Percentiles rank a stretch among this genome's conserved stretches.
phyloP scores from a whole-genome alignment of 2,113 vertebrate genomes.

The Pleuronectes platessa region DNA sequence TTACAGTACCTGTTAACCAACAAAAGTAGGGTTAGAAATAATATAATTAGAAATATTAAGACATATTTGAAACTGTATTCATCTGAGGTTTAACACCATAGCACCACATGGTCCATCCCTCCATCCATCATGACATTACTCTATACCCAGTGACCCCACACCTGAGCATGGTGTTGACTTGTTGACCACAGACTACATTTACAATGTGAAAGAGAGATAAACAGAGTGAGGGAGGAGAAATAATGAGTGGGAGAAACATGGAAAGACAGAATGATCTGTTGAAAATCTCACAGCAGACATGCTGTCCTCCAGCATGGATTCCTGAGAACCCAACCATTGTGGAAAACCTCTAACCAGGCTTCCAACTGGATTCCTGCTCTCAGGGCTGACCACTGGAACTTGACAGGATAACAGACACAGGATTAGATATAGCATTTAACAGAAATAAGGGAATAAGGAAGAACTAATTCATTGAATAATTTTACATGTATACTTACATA shows the following conservation, averaged over 20 bases:
- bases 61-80: neutral
- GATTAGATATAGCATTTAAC: neutral
- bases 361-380: slow-evolving; percentile 33
- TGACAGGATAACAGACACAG: slow-evolving; percentile 3
- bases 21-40: too few relatives aligned
- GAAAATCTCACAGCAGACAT: slow-evolving; percentile 32
- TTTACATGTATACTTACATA: neutral
- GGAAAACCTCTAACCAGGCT: slow-evolving; percentile 38
- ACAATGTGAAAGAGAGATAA: slow-evolving; percentile 22
- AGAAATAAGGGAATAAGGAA: neutral
- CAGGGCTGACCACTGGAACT: slow-evolving; percentile 14
- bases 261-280: slow-evolving; percentile 3
- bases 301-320: slow-evolving; percentile 30
- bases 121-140: neutral
- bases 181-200: slow-evolving; percentile 44
- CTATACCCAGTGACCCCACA: neutral
- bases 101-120: neutral
- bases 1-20: too few relatives aligned
- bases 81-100: neutral
- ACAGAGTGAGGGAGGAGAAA: neutral
- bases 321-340: slow-evolving; percentile 19
- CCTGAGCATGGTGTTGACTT: neutral
- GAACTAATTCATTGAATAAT: neutral
- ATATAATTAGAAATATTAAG: too few relatives aligned
- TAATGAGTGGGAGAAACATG: slow-evolving; percentile 18